Conservation (phyloP, 2,797 vertebrate species). For the Tenualosa thibaudeaui region DNA sequence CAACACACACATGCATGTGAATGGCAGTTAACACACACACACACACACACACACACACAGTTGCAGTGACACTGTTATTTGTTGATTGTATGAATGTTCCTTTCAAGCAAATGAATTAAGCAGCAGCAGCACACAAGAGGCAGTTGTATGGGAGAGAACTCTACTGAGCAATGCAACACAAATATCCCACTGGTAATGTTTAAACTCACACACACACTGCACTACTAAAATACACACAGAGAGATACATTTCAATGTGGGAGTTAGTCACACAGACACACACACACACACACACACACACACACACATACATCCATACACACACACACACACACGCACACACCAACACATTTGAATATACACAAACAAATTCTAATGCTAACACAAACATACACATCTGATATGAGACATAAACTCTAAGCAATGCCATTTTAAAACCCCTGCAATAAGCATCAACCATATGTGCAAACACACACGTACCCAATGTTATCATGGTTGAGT, state of each 20-base stretch:
- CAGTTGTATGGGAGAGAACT: not conserved
- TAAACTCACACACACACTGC: not conserved
- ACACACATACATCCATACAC: not conserved
- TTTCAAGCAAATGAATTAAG: no score
- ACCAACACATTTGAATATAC: not conserved
- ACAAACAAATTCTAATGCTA: no score
- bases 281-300: no score
- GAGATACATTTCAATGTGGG: not conserved
- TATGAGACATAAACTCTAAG: not conserved
- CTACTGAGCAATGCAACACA: no score
- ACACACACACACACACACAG: not conserved
- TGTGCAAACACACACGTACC: not conserved
- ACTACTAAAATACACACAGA: not conserved
- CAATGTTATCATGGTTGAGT: not conserved
- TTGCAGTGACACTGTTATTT: no score
- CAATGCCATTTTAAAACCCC: not conserved
- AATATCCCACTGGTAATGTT: no score
- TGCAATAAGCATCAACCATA: not conserved
- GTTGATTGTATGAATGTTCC: no score
- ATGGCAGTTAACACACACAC: not conserved
- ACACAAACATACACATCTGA: not conserved
- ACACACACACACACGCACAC: not conserved
- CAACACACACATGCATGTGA: not conserved
- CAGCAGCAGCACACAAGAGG: not conserved
- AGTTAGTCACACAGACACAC: not conserved